Evolutionary conservation across 1,140 invertebrate species (phyloP).

Genomic region (Gonioctena quinquepunctata): DNA sequence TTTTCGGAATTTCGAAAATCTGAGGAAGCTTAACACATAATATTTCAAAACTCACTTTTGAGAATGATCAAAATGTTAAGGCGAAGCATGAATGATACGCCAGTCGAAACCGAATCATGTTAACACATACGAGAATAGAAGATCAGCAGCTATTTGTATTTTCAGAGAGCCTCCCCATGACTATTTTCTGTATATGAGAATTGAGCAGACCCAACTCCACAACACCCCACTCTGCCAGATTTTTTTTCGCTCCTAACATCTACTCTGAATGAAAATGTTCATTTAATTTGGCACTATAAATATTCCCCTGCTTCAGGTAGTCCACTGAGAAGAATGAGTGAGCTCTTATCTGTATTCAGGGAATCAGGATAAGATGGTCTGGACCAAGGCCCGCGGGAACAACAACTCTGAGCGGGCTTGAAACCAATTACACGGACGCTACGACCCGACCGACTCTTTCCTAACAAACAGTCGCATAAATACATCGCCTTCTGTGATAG

Average conservation of each 20-base stretch:
- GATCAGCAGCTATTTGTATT: neutral
- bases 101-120: neutral
- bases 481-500: neutral
- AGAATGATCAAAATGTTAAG: too few relatives aligned
- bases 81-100: too few relatives aligned
- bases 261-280: neutral
- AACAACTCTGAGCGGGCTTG: neutral
- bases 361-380: neutral
- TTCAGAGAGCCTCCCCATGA: neutral
- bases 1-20: too few relatives aligned
- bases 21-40: too few relatives aligned
- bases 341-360: neutral
- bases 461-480: neutral
- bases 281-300: neutral
- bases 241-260: neutral
- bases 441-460: neutral
- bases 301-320: neutral
- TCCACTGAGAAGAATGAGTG: neutral
- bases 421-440: neutral
- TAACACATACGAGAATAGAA: neutral
- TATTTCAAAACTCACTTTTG: too few relatives aligned
- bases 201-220: neutral
- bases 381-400: neutral
- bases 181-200: neutral
- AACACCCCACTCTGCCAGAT: neutral